Base-by-base conservation (phyloP, 1,140 invertebrate species). In the Hydropsyche tenuis region DNA sequence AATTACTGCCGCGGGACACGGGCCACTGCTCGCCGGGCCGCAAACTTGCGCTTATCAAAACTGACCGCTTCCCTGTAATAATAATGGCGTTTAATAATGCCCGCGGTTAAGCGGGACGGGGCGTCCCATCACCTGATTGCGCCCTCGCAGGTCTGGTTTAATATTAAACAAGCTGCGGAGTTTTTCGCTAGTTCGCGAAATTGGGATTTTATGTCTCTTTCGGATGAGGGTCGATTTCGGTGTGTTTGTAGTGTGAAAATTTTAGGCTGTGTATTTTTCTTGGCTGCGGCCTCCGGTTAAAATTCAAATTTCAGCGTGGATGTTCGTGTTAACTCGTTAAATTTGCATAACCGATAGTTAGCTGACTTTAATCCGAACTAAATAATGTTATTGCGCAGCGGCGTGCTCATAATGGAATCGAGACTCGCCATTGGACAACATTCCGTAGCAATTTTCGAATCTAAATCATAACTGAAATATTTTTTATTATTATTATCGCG, bases 311-410 rank as follows among this genome's bases (percentile, higher is more conserved):
- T 9, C 7, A 9, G 56, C 25, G 56, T 60, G 23, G 56, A 60
- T 60, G 56, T 25, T 60, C 56, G 56, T 60, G 56, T 60, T 60
- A 27, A 60, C 56, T 60, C 56, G 56, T 60, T 60, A 60, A 60
- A 60, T 60, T 60, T 60, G 25, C 56, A 60, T 60, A 60, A 60
- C 56, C 56, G 56, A 60, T 60, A 23, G 56, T 60, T 60, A 60
- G 14, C 51, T 16, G 51, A 37, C 51, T 18, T 56, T 22, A 56
- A 56, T 56, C 51, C 51, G 51, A 23, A 25, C 56, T 60, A 60
- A 60, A 60, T 60, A 60, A 60, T 60, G 56, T 60, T 60, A 27
- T 60, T 60, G 56, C 56, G 56, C 23, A 37, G 9, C 30, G 30
- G 30, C 9, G 3, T 37, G 30, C 30, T 37, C 9, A 9, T 37